phyloP scores from a whole-genome alignment of 2,888 invertebrate species.

The Pinctada fucata region DNA sequence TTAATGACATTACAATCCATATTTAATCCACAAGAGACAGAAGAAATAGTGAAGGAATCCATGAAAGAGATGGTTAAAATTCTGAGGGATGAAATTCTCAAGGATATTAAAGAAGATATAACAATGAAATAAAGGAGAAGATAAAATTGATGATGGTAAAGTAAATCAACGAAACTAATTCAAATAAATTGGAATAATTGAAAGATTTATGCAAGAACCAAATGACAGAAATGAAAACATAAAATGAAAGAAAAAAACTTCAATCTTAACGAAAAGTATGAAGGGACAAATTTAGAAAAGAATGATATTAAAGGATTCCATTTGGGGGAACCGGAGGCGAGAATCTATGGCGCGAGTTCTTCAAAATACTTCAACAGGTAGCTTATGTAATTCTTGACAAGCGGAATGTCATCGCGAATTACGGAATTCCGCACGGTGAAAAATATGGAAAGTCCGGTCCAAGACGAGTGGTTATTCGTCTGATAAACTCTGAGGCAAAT shows the following conservation, averaged over 20 bases:
- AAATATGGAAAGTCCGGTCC: too few species aligned
- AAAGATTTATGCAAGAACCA: not conserved
- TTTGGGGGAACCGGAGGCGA: too few species aligned
- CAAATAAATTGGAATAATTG: not conserved
- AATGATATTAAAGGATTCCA: too few species aligned
- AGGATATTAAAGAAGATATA: not conserved
- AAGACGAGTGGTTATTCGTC: too few species aligned
- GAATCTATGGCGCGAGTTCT: too few species aligned
- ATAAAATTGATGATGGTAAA: not conserved
- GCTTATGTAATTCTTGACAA: too few species aligned
- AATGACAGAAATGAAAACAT: not conserved
- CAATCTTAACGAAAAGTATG: not conserved
- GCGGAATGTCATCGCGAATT: too few species aligned
- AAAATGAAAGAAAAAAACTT: not conserved
- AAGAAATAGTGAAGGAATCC: not conserved
- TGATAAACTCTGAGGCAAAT: too few species aligned
- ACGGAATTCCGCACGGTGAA: too few species aligned
- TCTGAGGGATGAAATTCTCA: not conserved
- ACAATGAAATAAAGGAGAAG: not conserved
- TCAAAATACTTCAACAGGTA: too few species aligned
- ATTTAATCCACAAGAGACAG: not conserved
- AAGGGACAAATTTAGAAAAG: not conserved
- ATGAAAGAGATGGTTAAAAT: not conserved
- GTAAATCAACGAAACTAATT: not conserved
- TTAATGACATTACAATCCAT: not conserved